A percentile compares a stretch with the other conserved stretches of the same genome.
Evolutionary conservation across 30 jellyfish, hydroid and myxozoan species (phyloP).

Genomic region (Calvadosia cruxmelitensis): DNA sequence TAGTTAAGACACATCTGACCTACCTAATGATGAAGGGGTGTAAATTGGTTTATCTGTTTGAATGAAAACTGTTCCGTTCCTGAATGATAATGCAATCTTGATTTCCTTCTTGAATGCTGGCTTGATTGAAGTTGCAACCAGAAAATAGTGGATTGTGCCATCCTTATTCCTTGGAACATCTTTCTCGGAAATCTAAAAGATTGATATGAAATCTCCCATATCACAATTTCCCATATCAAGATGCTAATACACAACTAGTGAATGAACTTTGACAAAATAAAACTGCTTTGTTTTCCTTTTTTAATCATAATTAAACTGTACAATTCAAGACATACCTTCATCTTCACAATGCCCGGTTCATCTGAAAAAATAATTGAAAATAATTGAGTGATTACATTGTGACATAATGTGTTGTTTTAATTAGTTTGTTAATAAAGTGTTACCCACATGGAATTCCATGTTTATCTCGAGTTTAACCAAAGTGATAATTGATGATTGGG

Average conservation of each 20-base stretch:
- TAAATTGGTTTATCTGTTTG: constrained; percentile 72
- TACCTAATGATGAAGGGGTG: constrained; percentile 43
- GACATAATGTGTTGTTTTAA: too few relatives aligned
- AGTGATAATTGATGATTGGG: too few relatives aligned
- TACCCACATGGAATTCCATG: too few relatives aligned
- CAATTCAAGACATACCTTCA: constrained; percentile 22
- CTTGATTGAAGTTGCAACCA: constrained; percentile 18
- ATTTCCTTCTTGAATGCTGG: constrained; percentile 27
- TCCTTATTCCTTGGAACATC: constrained; percentile 30
- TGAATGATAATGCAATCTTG: constrained; percentile 17
- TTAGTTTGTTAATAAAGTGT: too few relatives aligned
- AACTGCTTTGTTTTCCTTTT: neutral
- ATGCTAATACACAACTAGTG: neutral
- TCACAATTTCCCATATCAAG: neutral
- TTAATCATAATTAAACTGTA: neutral
- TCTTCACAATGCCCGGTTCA: constrained; percentile 18
- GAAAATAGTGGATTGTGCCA: constrained; percentile 4
- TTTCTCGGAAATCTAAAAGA: constrained; percentile 19
- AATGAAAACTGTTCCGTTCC: constrained; percentile 41
- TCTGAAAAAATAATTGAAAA: constrained; percentile 6
- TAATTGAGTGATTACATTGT: too few relatives aligned
- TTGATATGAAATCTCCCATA: neutral
- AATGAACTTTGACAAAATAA: neutral
- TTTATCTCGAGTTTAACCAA: too few relatives aligned
- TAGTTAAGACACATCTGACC: too few relatives aligned